Conservation (phyloP, 2,888 invertebrate genomes). For the Apodemia mormo region DNA sequence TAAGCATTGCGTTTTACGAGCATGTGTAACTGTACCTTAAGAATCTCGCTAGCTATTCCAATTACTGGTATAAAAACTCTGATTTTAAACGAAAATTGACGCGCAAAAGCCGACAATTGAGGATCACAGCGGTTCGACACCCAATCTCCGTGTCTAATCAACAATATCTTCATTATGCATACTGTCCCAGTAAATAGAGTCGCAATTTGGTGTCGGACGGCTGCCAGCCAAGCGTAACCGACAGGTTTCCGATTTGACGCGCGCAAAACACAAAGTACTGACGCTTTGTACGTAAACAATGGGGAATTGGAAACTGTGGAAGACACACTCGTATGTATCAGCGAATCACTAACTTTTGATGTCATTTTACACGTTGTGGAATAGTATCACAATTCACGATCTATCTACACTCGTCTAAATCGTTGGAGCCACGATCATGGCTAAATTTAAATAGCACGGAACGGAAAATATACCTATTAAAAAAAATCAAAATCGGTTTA, state of each 20-base stretch:
- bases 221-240: not conserved
- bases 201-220: not conserved
- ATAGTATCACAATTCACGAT: too few species aligned
- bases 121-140: not conserved
- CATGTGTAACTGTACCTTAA: too few species aligned
- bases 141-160: slow-evolving; percentile 6
- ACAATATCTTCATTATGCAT: slow-evolving; percentile 19
- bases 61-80: too few species aligned
- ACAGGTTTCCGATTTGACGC: slow-evolving; percentile 10
- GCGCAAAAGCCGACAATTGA: not conserved
- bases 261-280: slow-evolving; percentile 1
- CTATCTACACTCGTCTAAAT: too few species aligned
- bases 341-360: not conserved
- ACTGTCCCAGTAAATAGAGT: slow-evolving; percentile 13
- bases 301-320: not conserved
- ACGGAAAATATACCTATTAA: too few species aligned
- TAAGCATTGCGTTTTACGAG: too few species aligned
- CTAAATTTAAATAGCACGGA: too few species aligned
- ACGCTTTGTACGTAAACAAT: not conserved
- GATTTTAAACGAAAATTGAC: not conserved
- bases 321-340: not conserved
- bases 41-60: too few species aligned
- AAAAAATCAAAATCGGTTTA: too few species aligned
- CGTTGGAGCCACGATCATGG: too few species aligned
- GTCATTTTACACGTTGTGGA: too few species aligned